Evolutionary conservation across 1,140 invertebrate genomes (phyloP).

Genomic region (Ceratitis capitata): DNA sequence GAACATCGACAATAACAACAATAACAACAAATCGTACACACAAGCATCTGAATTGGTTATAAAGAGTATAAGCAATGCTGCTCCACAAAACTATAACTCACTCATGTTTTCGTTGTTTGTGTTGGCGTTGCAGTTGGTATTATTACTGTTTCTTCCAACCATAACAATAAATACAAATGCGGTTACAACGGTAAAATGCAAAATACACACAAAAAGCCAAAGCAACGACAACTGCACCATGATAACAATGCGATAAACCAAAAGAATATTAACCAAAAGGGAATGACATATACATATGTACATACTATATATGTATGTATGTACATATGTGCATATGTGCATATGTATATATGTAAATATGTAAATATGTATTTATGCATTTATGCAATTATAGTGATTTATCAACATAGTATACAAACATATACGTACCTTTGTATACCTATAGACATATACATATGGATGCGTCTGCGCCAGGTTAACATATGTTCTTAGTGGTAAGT

Average conservation of each 20-base stretch:
- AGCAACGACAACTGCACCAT: slow-evolving; percentile 17
- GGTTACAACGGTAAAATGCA: slow-evolving; percentile 20
- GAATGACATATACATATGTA: slow-evolving; percentile 1
- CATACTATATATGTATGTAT: neutral
- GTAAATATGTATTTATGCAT: neutral
- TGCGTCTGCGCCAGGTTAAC: neutral
- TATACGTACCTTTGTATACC: neutral
- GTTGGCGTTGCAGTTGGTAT: neutral
- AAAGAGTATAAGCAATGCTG: slow-evolving; percentile 1
- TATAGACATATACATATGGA: neutral
- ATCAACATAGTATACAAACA: too few relatives aligned
- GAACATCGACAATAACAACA: neutral
- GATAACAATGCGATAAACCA: slow-evolving; percentile 32
- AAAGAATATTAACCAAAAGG: slow-evolving; percentile 36
- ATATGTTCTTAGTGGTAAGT: neutral
- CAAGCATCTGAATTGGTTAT: neutral
- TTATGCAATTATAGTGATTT: neutral
- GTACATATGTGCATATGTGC: neutral
- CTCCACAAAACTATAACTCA: slow-evolving; percentile 33
- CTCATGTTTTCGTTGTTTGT: slow-evolving; percentile 9
- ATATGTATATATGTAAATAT: neutral
- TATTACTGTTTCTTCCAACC: neutral
- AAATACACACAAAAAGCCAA: neutral
- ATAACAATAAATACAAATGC: slow-evolving; percentile 38
- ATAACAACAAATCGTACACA: neutral